Base-by-base conservation (phyloP, 2,797 vertebrate species). In the Sciaenops ocellatus region DNA sequence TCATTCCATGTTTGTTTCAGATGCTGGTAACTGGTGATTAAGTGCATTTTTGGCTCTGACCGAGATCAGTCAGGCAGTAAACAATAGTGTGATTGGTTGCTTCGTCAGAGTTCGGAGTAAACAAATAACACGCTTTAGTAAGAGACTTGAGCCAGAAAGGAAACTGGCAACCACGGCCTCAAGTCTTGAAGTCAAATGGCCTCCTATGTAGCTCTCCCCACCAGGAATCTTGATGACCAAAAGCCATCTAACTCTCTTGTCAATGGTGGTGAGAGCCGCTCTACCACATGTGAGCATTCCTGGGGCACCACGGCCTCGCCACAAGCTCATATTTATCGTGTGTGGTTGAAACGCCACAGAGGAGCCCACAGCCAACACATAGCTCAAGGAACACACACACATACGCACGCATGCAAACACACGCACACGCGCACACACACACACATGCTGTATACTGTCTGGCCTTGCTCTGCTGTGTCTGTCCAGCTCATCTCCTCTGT, bases 311-410 rank as follows among this genome's bases (percentile, higher is more conserved):
- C 87, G 85, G 93, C 92, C 80, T 88, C 73, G 61, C 95, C 95
- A 94, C 94, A 94, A 94, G 91, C 94, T 95, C 92, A 93, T 94
- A 95, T 95, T 96, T 95, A 94, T 94, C 91, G 91, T 94, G 90
- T 95, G 94, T 93, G 94, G 94, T 94, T 93, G 82, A 90, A 93
- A 91, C 88, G 75, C 92, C 92, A 87, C 89, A 86, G 89, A 92
- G 88, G 80, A 93, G 79, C 83, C 93, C 91, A 91, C 92, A 93
- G 91, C 92, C 88, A 91, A 91, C 92, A 92, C 89, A 93, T 90
- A 92, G 88, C 91, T 90, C 64, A 69, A 84, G 85, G 87, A 90
- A 92, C 87, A 92, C 88, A 91, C 89, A 82, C 86, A 89, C 74
- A 79, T 76, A 78, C 79, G 84, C 60, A 71, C 69, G 78, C 79